These are phyloP conservation scores for Cherax destructor DNA, from an alignment of 1,140 invertebrate genomes.

Conservation along the genomic window DNA sequence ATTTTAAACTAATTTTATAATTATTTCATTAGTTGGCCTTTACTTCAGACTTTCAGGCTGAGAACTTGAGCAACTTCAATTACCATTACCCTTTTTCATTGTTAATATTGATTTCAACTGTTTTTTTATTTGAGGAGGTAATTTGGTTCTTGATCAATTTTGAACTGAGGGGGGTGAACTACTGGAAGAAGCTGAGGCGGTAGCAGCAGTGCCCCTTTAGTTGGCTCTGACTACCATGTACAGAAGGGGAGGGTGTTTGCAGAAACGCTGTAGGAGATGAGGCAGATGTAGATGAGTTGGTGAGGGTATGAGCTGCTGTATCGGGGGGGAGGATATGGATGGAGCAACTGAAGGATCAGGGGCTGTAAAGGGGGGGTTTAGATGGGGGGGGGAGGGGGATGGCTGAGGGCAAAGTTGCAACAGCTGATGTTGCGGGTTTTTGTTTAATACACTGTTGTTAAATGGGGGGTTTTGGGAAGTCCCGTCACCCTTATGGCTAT, in stretches of 20 bases:
- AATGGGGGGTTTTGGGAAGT: constrained; percentile 43
- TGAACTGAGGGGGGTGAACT: constrained; percentile 5
- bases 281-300: constrained; percentile 1
- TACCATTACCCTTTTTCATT: constrained; percentile 1
- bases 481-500: constrained; percentile 50
- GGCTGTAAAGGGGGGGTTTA: background rate
- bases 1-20: background rate
- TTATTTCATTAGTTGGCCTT: constrained; percentile 29
- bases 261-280: background rate
- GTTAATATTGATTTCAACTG: background rate
- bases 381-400: constrained; percentile 6
- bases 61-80: constrained; percentile 52
- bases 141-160: background rate
- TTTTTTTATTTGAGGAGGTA: background rate
- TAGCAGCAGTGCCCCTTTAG: background rate
- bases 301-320: constrained; percentile 36
- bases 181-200: constrained; percentile 12
- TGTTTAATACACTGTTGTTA: background rate
- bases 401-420: background rate
- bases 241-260: constrained; percentile 3
- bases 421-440: background rate
- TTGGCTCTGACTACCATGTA: background rate
- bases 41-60: constrained; percentile 20
- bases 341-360: background rate
- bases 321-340: background rate